phyloP scores from a whole-genome alignment of 2,797 vertebrate genomes.

The Gymnothorax javanicus region DNA sequence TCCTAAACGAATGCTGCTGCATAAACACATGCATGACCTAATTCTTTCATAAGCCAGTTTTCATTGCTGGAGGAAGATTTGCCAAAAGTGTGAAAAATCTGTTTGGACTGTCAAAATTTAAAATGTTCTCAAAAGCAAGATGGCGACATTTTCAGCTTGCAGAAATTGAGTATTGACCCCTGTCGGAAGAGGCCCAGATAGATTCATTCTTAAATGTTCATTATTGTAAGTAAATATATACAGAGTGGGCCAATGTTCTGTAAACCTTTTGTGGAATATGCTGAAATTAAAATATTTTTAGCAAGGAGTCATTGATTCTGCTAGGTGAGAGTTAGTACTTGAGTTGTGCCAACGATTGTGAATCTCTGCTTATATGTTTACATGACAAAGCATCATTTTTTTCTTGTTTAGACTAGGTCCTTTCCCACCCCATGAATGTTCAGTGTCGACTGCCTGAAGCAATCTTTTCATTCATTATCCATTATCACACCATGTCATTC shows the following conservation, averaged over 20 bases:
- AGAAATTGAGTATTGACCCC: neutral
- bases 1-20: conserved; percentile 5
- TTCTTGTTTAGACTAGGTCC: neutral
- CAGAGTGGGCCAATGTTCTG: neutral
- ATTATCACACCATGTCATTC: neutral
- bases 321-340: neutral
- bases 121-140: conserved; percentile 7
- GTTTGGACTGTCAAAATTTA: conserved; percentile 1
- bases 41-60: conserved; percentile 25
- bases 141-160: neutral
- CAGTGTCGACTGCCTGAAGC: neutral
- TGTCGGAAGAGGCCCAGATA: neutral
- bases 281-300: neutral
- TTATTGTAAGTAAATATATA: neutral
- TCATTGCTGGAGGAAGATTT: conserved; percentile 13
- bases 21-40: conserved; percentile 26
- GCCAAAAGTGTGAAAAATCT: conserved; percentile 8
- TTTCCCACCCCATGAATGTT: neutral
- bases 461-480: neutral
- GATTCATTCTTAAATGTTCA: neutral
- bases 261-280: neutral
- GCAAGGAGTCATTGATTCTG: neutral
- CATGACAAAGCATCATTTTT: neutral
- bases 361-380: neutral
- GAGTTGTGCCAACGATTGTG: neutral